Conservation (phyloP, 2,113 vertebrate species). For the Brachirus orientalis region DNA sequence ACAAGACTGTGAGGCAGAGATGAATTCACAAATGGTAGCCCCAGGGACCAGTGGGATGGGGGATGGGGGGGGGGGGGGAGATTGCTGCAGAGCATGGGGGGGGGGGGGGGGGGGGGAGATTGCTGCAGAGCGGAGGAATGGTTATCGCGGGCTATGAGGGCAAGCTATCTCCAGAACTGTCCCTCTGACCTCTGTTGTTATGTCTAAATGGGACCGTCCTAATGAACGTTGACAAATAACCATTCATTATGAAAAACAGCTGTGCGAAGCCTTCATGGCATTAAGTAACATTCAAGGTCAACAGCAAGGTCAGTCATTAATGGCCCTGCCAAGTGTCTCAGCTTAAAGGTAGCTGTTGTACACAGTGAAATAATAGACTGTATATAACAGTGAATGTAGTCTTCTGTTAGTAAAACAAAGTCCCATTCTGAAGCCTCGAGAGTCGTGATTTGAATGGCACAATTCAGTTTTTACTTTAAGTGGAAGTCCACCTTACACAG, state of each 20-base stretch:
- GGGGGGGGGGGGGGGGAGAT: constrained; percentile 46
- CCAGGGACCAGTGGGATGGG: constrained; percentile 61
- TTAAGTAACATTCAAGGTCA: constrained; percentile 2
- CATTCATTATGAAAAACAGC: constrained; percentile 1
- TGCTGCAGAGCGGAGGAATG: constrained; percentile 28
- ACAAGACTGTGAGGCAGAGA: constrained; percentile 75
- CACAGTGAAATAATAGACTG: neutral
- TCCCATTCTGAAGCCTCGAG: no score
- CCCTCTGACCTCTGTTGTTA: constrained; percentile 5
- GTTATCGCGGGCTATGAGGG: constrained; percentile 50
- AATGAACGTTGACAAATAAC: neutral
- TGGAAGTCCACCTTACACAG: no score
- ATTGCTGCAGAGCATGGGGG: constrained; percentile 23
- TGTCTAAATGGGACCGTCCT: constrained; percentile 8
- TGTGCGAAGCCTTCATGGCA: neutral
- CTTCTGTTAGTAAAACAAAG: no score
- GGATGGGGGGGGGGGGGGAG: constrained; percentile 33
- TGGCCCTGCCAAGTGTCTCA: neutral
- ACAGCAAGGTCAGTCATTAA: constrained; percentile 6
- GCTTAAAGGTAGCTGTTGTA: neutral
- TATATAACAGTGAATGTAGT: no score
- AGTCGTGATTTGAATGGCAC: no score
- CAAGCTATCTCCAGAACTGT: constrained; percentile 38
- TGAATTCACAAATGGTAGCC: constrained; percentile 83
- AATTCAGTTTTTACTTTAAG: no score